Evolutionary conservation across 2,797 vertebrate species (phyloP).

Genomic region (Cryptoprocta ferox): DNA sequence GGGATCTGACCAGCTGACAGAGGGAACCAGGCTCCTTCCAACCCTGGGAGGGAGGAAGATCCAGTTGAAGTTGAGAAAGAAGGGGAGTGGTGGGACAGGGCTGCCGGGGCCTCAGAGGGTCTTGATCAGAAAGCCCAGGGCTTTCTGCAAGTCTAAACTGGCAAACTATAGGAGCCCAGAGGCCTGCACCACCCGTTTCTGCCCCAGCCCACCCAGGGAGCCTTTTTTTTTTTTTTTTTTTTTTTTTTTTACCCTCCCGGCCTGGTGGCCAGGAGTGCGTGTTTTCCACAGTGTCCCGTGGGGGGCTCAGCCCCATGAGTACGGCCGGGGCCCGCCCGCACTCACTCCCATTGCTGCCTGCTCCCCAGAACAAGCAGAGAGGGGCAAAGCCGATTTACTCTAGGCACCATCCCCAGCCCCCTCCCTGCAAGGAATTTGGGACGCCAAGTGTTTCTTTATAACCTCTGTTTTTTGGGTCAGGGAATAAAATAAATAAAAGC

Average conservation of each 20-base stretch:
- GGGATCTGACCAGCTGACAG: neutral
- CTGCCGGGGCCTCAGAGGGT: rapidly evolving
- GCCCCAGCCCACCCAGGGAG: neutral
- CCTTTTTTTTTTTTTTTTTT: too few species aligned
- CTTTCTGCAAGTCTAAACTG: too few species aligned
- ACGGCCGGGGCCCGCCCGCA: neutral
- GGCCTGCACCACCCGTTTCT: neutral
- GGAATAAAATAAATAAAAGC: constrained; percentile 32
- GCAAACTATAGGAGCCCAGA: neutral
- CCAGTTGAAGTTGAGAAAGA: neutral
- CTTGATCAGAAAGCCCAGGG: neutral
- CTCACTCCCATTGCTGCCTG: neutral
- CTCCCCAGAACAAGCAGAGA: neutral
- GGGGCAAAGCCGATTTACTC: neutral
- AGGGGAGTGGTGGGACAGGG: too few species aligned
- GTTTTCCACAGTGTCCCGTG: neutral
- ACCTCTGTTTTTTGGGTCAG: constrained; percentile 10
- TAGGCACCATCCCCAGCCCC: neutral
- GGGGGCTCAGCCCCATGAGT: rapidly evolving
- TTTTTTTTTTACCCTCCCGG: neutral
- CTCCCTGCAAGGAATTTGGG: neutral
- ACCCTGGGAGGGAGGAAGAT: neutral
- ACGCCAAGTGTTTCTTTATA: neutral
- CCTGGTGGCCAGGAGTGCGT: neutral
- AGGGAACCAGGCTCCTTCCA: neutral